Percentiles rank a stretch among this genome's conserved stretches.
Evolutionary conservation across 2,888 invertebrate genomes (phyloP).

Genomic region (Drosophila infuscata): DNA sequence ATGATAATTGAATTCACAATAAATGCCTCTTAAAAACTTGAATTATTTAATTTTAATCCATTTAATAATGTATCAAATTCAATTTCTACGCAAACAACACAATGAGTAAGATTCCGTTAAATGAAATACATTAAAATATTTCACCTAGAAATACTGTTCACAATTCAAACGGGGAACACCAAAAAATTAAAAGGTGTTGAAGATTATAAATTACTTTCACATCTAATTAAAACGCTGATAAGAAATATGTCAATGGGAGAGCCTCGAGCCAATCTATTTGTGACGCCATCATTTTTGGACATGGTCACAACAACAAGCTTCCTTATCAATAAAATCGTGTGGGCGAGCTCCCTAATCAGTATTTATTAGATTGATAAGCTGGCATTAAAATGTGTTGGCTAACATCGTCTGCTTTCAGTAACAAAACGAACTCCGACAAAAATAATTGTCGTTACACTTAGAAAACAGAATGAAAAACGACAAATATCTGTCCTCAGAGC

Average conservation of each 20-base stretch:
- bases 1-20: background rate
- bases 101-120: constrained; percentile 4
- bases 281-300: too few relatives aligned
- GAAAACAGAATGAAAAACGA: constrained; percentile 48
- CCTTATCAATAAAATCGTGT: constrained; percentile 32
- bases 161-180: background rate
- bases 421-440: background rate
- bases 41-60: background rate
- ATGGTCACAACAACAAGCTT: too few relatives aligned
- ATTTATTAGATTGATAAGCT: background rate
- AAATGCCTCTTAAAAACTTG: background rate
- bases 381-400: background rate
- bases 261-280: background rate
- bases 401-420: constrained; percentile 26
- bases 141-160: background rate
- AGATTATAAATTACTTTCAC: constrained; percentile 2
- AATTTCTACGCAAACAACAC: background rate
- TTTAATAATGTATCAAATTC: background rate
- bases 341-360: constrained; percentile 3
- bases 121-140: background rate
- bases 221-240: background rate
- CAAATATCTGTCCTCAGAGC: constrained; percentile 27
- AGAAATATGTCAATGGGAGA: background rate
- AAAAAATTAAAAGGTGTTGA: background rate
- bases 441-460: background rate